Conservation (phyloP, 2,113 vertebrate genomes). For the Daphoenositta chrysoptera region DNA sequence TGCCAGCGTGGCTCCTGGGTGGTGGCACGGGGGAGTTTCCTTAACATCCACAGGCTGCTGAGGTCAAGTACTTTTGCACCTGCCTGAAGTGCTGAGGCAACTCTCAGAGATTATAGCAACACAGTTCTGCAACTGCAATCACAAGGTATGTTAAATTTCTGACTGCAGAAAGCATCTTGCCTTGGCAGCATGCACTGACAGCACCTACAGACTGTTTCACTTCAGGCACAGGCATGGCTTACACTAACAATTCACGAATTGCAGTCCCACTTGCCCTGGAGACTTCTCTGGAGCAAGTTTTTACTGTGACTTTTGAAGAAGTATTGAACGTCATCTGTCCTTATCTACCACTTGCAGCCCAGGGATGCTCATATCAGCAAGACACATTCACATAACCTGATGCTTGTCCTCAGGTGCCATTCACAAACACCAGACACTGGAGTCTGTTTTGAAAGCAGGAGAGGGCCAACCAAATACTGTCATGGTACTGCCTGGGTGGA, state of each 20-base stretch:
- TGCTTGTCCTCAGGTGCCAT: background rate
- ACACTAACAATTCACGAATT: background rate
- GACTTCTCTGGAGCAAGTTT: background rate
- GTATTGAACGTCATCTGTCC: background rate
- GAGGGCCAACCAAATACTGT: background rate
- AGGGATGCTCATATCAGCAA: background rate
- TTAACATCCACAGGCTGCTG: background rate
- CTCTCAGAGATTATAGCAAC: background rate
- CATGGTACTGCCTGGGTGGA: background rate
- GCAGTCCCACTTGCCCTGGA: background rate
- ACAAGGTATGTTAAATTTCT: background rate
- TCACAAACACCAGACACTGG: background rate
- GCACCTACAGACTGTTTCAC: background rate
- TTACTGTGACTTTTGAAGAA: background rate
- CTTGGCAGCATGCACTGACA: background rate
- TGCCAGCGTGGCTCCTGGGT: background rate
- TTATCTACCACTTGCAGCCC: background rate
- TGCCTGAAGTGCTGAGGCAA: background rate
- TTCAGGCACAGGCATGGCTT: background rate
- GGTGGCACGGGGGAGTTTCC: rapidly evolving
- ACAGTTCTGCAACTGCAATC: background rate
- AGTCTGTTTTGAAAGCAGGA: background rate
- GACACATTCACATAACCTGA: background rate
- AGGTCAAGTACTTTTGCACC: background rate
- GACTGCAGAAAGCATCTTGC: background rate